Evolutionary conservation across 1,140 invertebrate genomes (phyloP), one percentile per base, ranked within the genome.

Genomic region (Rhagoletis zephyria): DNA sequence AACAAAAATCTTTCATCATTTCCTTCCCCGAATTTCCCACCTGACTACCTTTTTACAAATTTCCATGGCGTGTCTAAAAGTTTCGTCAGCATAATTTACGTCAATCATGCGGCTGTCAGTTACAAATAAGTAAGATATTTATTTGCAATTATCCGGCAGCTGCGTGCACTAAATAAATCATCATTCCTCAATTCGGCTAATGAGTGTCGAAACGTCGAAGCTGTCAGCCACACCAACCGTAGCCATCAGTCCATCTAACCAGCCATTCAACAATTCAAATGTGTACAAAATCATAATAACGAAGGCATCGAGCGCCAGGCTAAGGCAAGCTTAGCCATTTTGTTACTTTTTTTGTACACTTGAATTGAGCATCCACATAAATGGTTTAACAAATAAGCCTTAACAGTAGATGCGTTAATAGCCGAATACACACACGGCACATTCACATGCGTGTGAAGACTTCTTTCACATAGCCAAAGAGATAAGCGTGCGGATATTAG

Each of bases 161-260:
- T 81, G 74, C 74, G 48, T 81, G 74, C 74, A 81, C 74, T 81
- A 81, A 81, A 81, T 81, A 81, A 81, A 81, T 81, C 74, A 81
- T 81, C 48, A 81, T 81, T 16, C 74, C 74, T 56, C 74, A 81
- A 81, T 30, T 30, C 74, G 74, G n/a, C 74, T 81, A 81, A 81
- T 81, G 74, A 81, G 74, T 81, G 74, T 59, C 74, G 48, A 56
- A 81, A 81, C 48, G 74, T 56, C 74, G 48, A 81, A 48, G 19
- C 74, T 81, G 74, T 81, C 74, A 81, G 74, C 74, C 74, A 81
- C 74, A 56, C 51, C 45, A 81, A 56, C 48, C 45, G 48, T 30
- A 30, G 30, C 30, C 14, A 48, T 10, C 63, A 60, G 12, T 30
- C 30, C 6, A 60, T 7, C 59, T 60, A 60, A 60, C 59, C 42